Percentiles rank a stretch among this genome's conserved stretches.
Conservation (phyloP, 2,113 vertebrate species). For the Lampris megalopsis region DNA sequence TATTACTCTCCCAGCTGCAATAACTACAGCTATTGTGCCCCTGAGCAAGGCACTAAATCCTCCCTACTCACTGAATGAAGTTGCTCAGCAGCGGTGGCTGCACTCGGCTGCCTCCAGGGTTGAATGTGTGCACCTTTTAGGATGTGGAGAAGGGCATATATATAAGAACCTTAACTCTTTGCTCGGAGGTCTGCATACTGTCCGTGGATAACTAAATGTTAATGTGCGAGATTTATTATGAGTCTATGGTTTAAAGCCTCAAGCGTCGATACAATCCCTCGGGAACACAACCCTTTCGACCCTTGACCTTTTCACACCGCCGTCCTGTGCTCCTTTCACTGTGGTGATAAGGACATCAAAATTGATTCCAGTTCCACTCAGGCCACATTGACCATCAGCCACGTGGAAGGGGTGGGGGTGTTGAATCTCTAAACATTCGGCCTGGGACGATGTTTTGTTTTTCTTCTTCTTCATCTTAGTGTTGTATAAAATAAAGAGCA, state of each 20-base stretch:
- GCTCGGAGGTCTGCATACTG: neutral
- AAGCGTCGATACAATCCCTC: conserved; percentile 6
- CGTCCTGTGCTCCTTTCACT: conserved; percentile 54
- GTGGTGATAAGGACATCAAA: conserved; percentile 51
- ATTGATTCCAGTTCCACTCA: conserved; percentile 64
- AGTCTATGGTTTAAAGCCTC: conserved; percentile 53
- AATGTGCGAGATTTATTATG: conserved; percentile 48
- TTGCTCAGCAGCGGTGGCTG: too few relatives aligned
- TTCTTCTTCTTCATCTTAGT: neutral
- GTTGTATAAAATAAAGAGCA: too few relatives aligned
- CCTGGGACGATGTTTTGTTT: neutral
- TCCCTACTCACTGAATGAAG: neutral
- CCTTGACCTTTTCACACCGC: conserved; percentile 61
- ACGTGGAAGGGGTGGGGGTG: neutral
- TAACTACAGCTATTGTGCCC: neutral
- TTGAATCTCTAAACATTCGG: conserved; percentile 5
- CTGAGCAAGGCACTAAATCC: neutral
- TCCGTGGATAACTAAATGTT: conserved; percentile 7
- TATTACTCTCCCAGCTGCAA: neutral
- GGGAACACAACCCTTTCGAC: conserved; percentile 16
- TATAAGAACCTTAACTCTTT: too few relatives aligned
- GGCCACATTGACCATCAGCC: conserved; percentile 24
- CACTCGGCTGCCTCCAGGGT: neutral
- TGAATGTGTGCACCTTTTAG: neutral
- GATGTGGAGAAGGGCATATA: neutral